Evolutionary conservation across 2,888 invertebrate genomes (phyloP).

Genomic region (Sarcophaga caerulescens): DNA sequence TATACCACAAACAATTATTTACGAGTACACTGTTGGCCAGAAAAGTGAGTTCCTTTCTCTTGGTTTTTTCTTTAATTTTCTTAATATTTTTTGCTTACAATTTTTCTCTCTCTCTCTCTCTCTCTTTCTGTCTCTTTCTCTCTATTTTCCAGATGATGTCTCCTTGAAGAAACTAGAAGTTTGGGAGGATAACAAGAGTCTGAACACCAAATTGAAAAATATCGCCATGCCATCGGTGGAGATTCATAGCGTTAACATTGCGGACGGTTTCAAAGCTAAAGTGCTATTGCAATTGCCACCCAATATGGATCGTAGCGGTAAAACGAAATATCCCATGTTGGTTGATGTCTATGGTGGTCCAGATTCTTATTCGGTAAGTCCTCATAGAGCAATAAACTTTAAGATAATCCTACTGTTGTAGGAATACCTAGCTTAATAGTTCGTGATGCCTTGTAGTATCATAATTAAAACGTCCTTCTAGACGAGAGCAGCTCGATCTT

Average conservation of each 20-base stretch:
- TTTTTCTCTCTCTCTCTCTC: background rate
- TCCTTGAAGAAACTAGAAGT: conserved; percentile 76
- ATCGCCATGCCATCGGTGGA: conserved; percentile 84
- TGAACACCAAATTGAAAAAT: conserved; percentile 82
- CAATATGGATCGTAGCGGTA: conserved; percentile 85
- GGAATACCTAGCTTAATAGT: too few species aligned
- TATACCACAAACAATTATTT: conserved; percentile 88
- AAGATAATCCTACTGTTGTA: too few species aligned
- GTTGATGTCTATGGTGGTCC: conserved; percentile 97
- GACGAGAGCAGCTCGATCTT: too few species aligned
- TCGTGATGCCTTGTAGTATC: too few species aligned
- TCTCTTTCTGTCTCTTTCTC: background rate
- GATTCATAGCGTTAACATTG: conserved; percentile 85
- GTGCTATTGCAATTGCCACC: conserved; percentile 89
- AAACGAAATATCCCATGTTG: conserved; percentile 89
- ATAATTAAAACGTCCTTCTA: too few species aligned
- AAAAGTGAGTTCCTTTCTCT: conserved; percentile 72
- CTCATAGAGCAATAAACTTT: background rate
- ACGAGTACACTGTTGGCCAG: conserved; percentile 77
- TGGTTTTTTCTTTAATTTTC: background rate
- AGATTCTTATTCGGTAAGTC: conserved; percentile 90
- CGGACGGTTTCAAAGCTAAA: conserved; percentile 86
- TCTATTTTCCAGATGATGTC: conserved; percentile 74
- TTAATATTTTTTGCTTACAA: background rate
- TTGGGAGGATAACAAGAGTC: conserved; percentile 87